Evolutionary conservation across 2,113 vertebrate genomes (phyloP).

Genomic region (Bettongia penicillata): DNA sequence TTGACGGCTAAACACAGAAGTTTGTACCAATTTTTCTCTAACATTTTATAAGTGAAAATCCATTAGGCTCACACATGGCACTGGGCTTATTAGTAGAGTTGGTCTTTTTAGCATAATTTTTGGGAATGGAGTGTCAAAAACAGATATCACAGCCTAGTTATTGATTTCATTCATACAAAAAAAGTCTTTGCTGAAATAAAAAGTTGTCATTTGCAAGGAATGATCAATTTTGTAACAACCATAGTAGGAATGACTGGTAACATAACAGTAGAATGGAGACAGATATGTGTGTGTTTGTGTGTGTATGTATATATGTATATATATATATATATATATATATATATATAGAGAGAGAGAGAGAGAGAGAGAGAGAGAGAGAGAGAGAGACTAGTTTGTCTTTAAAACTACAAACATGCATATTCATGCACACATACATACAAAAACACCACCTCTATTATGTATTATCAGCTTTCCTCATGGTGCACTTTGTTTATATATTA

Average conservation of each 20-base stretch:
- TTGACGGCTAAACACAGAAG: neutral
- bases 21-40: neutral
- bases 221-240: neutral
- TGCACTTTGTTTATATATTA: neutral
- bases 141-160: neutral
- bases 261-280: no score
- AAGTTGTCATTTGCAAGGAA: neutral
- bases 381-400: neutral
- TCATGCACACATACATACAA: neutral
- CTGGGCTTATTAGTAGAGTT: neutral
- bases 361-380: neutral
- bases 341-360: no score
- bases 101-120: neutral
- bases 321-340: no score
- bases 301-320: no score
- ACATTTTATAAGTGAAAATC: neutral
- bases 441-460: neutral
- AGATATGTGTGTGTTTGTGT: no score
- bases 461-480: neutral
- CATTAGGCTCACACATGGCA: neutral
- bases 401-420: neutral
- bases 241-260: neutral
- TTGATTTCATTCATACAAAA: neutral
- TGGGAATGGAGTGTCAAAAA: neutral
- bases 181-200: neutral